Evolutionary conservation across 2,113 vertebrate genomes (phyloP).

Genomic region (Pandion haliaetus): DNA sequence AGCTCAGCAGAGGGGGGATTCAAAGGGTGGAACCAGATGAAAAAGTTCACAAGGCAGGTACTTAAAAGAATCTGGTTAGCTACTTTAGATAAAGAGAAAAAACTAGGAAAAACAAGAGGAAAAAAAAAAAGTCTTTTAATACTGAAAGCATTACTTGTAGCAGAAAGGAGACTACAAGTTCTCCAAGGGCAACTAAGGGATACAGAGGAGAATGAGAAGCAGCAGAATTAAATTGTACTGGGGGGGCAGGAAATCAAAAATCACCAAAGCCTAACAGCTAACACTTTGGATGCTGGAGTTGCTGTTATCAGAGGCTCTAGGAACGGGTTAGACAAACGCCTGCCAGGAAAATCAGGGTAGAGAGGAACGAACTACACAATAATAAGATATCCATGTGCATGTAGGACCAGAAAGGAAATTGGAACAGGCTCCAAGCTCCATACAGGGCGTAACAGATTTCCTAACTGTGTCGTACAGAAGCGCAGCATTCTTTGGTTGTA

Average conservation of each 20-base stretch:
- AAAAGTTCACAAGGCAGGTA: background rate
- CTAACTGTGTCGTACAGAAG: background rate
- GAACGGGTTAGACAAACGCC: background rate
- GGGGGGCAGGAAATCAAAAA: background rate
- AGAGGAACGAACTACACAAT: background rate
- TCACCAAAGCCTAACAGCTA: background rate
- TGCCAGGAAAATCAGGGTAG: background rate
- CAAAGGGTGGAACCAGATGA: rapidly evolving
- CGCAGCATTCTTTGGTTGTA: rapidly evolving
- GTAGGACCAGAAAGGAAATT: background rate
- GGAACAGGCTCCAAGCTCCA: background rate
- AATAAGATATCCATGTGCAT: background rate
- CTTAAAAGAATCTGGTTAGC: background rate
- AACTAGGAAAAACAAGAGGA: rapidly evolving
- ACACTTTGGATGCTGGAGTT: background rate
- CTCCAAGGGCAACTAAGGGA: background rate
- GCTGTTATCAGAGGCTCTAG: background rate
- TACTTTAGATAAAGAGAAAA: background rate
- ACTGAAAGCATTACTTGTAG: background rate
- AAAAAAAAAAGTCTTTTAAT: background rate
- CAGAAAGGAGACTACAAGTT: background rate
- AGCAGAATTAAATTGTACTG: background rate
- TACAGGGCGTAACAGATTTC: background rate
- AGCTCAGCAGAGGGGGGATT: background rate
- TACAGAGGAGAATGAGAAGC: background rate